Conservation (phyloP, 1,140 invertebrate genomes). For the Drosophila paulistorum region DNA sequence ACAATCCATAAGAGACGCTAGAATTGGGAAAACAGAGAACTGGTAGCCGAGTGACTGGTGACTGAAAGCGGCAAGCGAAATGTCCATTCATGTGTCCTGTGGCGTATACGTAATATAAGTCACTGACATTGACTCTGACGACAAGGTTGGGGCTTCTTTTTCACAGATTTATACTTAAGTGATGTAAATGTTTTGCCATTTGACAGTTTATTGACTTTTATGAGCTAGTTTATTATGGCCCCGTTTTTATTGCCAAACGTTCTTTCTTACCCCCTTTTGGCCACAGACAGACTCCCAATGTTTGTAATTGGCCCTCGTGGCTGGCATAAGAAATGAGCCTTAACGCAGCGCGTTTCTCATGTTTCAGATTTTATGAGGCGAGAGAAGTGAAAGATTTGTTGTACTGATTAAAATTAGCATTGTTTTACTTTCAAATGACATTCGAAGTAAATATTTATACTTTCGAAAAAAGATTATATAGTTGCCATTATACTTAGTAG, state of each 20-base stretch:
- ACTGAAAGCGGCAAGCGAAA: conserved; percentile 1
- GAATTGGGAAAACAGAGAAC: conserved; percentile 5
- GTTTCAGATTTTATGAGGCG: conserved; percentile 1
- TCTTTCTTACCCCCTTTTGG: conserved; percentile 14
- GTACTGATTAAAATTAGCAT: conserved; percentile 8
- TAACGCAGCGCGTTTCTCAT: conserved; percentile 9
- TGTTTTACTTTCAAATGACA: background rate
- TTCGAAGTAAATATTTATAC: conserved; percentile 1
- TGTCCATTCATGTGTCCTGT: background rate
- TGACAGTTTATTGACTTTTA: conserved; percentile 76
- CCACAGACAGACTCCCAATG: conserved; percentile 11
- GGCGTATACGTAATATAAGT: conserved; percentile 44
- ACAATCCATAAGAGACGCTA: background rate
- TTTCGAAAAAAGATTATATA: background rate
- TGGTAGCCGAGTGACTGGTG: background rate
- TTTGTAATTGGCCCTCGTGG: conserved; percentile 53
- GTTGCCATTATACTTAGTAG: background rate
- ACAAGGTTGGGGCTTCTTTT: conserved; percentile 19
- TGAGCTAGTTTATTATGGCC: conserved; percentile 68
- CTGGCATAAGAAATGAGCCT: conserved; percentile 37
- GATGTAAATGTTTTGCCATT: conserved; percentile 69
- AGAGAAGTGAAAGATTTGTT: conserved; percentile 8
- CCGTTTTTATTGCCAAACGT: conserved; percentile 38
- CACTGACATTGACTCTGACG: conserved; percentile 19
- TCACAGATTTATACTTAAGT: conserved; percentile 65